Percentiles rank a stretch among this genome's conserved stretches.
phyloP scores from a whole-genome alignment of 2,888 invertebrate genomes.

The Esperia sulphurella region DNA sequence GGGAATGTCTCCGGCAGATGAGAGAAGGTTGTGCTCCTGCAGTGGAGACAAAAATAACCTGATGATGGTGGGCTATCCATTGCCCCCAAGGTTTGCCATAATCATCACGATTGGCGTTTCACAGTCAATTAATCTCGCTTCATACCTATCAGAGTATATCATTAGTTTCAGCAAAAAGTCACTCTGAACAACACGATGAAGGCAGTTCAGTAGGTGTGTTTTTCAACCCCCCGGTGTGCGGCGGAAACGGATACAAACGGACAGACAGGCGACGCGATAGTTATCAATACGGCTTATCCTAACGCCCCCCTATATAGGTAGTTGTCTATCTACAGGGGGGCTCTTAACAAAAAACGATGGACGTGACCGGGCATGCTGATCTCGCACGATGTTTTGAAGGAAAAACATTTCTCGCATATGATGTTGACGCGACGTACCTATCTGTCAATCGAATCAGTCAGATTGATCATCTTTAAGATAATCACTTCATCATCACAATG shows the following conservation, averaged over 20 bases:
- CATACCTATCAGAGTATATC: too few species aligned
- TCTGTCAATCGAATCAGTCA: too few species aligned
- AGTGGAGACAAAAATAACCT: too few species aligned
- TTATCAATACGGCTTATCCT: constrained; percentile 14
- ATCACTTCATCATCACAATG: too few species aligned
- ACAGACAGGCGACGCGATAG: constrained; percentile 9
- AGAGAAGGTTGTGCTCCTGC: too few species aligned
- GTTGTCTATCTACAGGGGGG: constrained; percentile 29
- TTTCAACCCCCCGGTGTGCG: constrained; percentile 6
- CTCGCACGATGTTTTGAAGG: constrained; percentile 24
- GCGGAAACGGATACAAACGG: constrained; percentile 1
- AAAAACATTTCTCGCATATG: background rate
- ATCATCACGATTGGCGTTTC: too few species aligned
- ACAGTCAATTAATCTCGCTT: too few species aligned
- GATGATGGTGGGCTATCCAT: too few species aligned
- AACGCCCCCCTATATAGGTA: background rate
- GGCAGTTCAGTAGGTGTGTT: constrained; percentile 2
- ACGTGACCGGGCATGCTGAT: constrained; percentile 49
- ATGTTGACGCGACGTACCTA: too few species aligned
- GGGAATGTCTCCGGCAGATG: too few species aligned
- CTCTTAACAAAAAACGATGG: constrained; percentile 30
- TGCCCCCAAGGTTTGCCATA: too few species aligned
- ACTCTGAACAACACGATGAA: background rate
- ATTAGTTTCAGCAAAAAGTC: background rate
- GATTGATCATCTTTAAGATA: too few species aligned